Evolutionary conservation across 2,888 invertebrate species (phyloP).

Genomic region (Cotesia congregata): DNA sequence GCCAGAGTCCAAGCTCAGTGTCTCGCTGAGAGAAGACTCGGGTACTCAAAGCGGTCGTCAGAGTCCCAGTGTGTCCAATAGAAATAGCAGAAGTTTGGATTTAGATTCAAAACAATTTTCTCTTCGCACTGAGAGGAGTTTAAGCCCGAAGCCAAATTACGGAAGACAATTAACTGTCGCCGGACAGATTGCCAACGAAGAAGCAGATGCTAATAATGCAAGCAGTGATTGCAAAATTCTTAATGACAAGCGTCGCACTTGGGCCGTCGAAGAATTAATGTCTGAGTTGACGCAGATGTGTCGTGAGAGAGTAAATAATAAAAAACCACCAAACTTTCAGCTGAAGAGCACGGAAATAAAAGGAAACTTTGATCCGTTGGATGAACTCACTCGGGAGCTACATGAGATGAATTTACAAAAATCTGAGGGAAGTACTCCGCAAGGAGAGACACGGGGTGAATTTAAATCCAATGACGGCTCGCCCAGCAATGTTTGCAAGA

Average conservation of each 20-base stretch:
- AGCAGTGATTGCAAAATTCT: slow-evolving; percentile 50
- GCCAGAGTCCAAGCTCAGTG: slow-evolving; percentile 37
- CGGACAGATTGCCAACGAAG: slow-evolving; percentile 36
- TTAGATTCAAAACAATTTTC: slow-evolving; percentile 39
- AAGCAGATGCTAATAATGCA: slow-evolving; percentile 17
- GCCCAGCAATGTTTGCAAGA: slow-evolving; percentile 47
- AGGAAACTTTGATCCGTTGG: slow-evolving; percentile 50
- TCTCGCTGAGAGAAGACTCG: slow-evolving; percentile 42
- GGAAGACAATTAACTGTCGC: slow-evolving; percentile 47
- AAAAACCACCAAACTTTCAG: slow-evolving; percentile 47
- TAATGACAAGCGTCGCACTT: slow-evolving; percentile 62
- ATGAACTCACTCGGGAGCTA: slow-evolving; percentile 55
- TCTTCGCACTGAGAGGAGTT: slow-evolving; percentile 42
- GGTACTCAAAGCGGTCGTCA: slow-evolving; percentile 31
- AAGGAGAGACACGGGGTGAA: slow-evolving; percentile 25
- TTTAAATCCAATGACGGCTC: slow-evolving; percentile 19
- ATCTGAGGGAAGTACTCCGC: slow-evolving; percentile 33
- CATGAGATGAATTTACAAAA: slow-evolving; percentile 54
- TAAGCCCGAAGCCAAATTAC: slow-evolving; percentile 44
- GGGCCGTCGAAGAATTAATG: slow-evolving; percentile 65
- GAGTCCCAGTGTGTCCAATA: slow-evolving; percentile 45
- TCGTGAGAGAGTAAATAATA: slow-evolving; percentile 46
- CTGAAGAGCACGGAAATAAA: slow-evolving; percentile 51
- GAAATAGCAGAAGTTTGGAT: slow-evolving; percentile 47
- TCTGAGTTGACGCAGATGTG: slow-evolving; percentile 58